phyloP scores from a whole-genome alignment of 2,797 vertebrate species.

The Sebastes ruberrimus region DNA sequence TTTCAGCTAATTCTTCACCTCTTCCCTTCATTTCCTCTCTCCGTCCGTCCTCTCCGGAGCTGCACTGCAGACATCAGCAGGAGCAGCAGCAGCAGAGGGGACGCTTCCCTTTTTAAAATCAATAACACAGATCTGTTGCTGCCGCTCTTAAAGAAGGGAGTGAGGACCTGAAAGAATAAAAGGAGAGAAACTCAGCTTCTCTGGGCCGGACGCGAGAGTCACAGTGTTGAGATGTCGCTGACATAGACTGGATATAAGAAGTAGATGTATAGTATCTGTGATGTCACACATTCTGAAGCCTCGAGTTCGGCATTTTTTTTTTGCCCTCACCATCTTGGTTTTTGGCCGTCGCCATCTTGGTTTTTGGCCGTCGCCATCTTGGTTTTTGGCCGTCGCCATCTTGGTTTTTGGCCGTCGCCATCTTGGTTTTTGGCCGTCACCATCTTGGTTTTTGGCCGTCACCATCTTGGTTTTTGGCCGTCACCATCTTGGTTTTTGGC shows the following conservation, averaged over 20 bases:
- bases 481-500: too few species aligned
- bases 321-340: fast-evolving
- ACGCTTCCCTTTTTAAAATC: conserved; percentile 15
- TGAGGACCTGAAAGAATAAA: too few species aligned
- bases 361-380: fast-evolving
- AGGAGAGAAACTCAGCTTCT: neutral
- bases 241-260: too few species aligned
- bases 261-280: fast-evolving
- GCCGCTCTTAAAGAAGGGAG: neutral
- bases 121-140: neutral
- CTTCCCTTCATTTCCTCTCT: neutral
- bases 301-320: too few species aligned
- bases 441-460: fast-evolving
- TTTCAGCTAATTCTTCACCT: conserved; percentile 13
- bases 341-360: fast-evolving
- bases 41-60: neutral
- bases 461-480: too few species aligned
- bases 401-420: too few species aligned
- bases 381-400: fast-evolving
- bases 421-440: fast-evolving
- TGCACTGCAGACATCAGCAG: conserved; percentile 26
- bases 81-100: conserved; percentile 23
- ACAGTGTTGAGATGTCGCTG: too few species aligned
- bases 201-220: neutral
- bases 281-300: too few species aligned